These are phyloP conservation scores for Fundulus diaphanus DNA, from an alignment of 2,797 vertebrate genomes.

Conservation along the genomic window DNA sequence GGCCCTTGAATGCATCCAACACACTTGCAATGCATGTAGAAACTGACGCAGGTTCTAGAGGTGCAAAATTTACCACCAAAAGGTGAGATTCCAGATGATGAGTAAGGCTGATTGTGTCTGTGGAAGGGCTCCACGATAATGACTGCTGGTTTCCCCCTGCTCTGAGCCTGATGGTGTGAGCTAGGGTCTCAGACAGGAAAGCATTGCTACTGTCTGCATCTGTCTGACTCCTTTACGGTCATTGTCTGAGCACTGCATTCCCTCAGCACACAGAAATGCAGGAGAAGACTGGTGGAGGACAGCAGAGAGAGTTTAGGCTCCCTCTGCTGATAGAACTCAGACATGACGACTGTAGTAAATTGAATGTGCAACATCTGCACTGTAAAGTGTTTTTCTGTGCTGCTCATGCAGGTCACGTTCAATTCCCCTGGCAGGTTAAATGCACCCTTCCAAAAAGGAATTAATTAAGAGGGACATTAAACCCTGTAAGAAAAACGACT, in stretches of 20 bases:
- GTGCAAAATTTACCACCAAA: conserved; percentile 44
- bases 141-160: conserved; percentile 40
- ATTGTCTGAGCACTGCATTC: conserved; percentile 56
- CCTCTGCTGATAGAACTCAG: conserved; percentile 56
- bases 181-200: conserved; percentile 37
- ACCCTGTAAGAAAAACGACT: neutral
- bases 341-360: neutral
- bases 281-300: neutral
- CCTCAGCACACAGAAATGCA: conserved; percentile 14
- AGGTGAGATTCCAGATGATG: conserved; percentile 38
- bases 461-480: neutral
- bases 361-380: neutral
- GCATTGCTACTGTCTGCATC: conserved; percentile 35
- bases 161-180: conserved; percentile 33
- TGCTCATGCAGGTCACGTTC: neutral
- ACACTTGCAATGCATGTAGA: neutral
- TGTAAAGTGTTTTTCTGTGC: neutral
- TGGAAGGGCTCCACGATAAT: conserved; percentile 48
- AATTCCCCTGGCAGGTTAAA: neutral
- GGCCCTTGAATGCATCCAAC: neutral
- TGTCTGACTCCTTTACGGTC: conserved; percentile 61
- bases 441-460: neutral
- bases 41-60: too few relatives aligned
- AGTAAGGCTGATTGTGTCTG: conserved; percentile 7
- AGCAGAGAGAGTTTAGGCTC: conserved; percentile 37